Evolutionary conservation across 1,140 invertebrate species (phyloP), one percentile per base, ranked within the genome.

Genomic region (Forficula auricularia): DNA sequence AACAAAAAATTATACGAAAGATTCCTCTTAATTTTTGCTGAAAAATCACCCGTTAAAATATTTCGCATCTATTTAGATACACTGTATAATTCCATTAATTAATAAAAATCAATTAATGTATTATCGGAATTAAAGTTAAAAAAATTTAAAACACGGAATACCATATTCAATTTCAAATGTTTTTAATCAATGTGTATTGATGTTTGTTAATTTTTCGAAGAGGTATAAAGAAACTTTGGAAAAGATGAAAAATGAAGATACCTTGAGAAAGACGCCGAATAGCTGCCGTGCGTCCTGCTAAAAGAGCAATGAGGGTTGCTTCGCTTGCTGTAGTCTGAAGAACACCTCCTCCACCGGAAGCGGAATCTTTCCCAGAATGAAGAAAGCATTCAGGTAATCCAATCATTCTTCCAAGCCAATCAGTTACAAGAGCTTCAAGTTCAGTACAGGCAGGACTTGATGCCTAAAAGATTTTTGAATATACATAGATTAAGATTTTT

Each of bases 381-480:
- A 96, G 66, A 60, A 94, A 95, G 20, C 81, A 74, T 2, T 89
- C 78, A 0, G 94, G 94, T 18, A 98, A 67, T 3, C 85, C 78
- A 12, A 98, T 75, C 71, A 94, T 82, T 65, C 94, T 88, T 3
- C 84, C 91, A 27, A 98, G 62, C 95, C 95, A 98, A 64, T 98
- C 94, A 79, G 95, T 88, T 18, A 94, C 85, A 3, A 92, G 75
- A 48, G 89, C 92, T 68, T 98, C 94, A 43, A 98, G 60, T 62
- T 98, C 94, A 0, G 94, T 98, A 54, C 89, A 94, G 8, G 88
- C 87, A 3, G 94, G 94, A 52, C 88, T 91, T 1, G 88, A 83
- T 1, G 83, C 83, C 87, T 91, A 49, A 30, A n/a, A 2, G 10
- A n/a, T n/a, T n/a, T n/a, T n/a, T n/a, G n/a, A n/a, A n/a, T 18